Conservation (phyloP, 1,140 invertebrate species). For the Drosophila sulfurigaster region DNA sequence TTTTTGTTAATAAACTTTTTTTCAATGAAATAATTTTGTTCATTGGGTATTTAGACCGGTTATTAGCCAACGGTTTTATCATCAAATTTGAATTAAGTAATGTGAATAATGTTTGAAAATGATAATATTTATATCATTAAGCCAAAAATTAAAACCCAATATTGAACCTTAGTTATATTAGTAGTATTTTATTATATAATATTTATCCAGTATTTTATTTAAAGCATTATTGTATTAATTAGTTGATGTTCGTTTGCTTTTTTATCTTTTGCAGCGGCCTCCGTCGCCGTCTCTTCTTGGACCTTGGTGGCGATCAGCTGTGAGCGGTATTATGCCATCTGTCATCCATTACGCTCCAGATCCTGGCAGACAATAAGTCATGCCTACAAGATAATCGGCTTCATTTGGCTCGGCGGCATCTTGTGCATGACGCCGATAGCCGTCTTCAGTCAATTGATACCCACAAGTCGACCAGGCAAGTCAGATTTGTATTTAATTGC, state of each 20-base stretch:
- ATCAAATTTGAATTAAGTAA: too few species aligned
- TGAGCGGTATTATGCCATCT: conserved; percentile 96
- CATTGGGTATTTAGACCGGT: too few species aligned
- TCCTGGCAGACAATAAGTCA: conserved; percentile 96
- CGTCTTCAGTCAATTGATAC: conserved; percentile 87
- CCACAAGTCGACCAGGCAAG: conserved; percentile 84
- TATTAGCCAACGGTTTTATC: too few species aligned
- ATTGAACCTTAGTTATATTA: too few species aligned
- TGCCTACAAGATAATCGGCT: conserved; percentile 94
- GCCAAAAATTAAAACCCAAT: too few species aligned
- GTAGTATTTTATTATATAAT: too few species aligned
- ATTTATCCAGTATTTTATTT: neutral
- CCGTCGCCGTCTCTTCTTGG: conserved; percentile 94
- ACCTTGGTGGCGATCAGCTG: conserved; percentile 95
- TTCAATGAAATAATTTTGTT: too few species aligned
- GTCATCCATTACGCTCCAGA: conserved; percentile 92
- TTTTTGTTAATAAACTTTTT: too few species aligned
- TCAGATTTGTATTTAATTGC: neutral
- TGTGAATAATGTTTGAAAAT: too few species aligned
- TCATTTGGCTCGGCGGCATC: conserved; percentile 91
- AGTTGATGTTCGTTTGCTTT: neutral
- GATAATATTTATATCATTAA: too few species aligned
- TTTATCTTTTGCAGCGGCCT: conserved; percentile 88
- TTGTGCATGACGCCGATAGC: conserved; percentile 90
- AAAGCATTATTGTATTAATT: neutral